phyloP scores from a whole-genome alignment of 1,140 invertebrate species.

The Scaptomyza graminum region DNA sequence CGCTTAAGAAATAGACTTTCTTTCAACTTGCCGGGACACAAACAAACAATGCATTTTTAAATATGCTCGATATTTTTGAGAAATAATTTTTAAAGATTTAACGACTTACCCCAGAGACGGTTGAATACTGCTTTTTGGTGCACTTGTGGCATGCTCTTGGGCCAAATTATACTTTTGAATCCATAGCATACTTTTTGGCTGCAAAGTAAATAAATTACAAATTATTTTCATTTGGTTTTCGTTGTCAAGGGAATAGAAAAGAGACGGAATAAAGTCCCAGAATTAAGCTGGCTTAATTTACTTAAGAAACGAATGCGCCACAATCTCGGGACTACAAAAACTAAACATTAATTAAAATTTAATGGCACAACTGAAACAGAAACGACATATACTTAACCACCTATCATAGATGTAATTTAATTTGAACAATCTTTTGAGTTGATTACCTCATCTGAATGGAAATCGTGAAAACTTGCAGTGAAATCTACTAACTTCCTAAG shows the following conservation, averaged over 20 bases:
- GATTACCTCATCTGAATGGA: not conserved
- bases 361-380: not conserved
- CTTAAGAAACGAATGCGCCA: not conserved
- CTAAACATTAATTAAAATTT: constrained; percentile 6
- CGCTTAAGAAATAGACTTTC: not conserved
- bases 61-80: not conserved
- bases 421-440: constrained; percentile 21
- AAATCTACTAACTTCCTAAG: constrained; percentile 78
- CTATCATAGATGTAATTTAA: constrained; percentile 31
- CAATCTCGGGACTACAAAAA: not conserved
- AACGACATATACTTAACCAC: constrained; percentile 38
- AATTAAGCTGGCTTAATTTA: not conserved
- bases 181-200: constrained; percentile 33
- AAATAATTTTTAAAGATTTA: not conserved
- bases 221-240: not conserved
- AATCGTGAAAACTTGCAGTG: constrained; percentile 54
- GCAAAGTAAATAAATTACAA: constrained; percentile 4
- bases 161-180: constrained; percentile 1
- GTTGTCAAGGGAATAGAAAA: not conserved
- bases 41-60: not conserved
- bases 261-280: not conserved
- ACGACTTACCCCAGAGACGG: not conserved
- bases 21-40: too few species aligned
- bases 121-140: not conserved
- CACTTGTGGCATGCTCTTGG: constrained; percentile 15